Evolutionary conservation across 2,797 vertebrate genomes (phyloP).

Genomic region (Smutsia temminckii): DNA sequence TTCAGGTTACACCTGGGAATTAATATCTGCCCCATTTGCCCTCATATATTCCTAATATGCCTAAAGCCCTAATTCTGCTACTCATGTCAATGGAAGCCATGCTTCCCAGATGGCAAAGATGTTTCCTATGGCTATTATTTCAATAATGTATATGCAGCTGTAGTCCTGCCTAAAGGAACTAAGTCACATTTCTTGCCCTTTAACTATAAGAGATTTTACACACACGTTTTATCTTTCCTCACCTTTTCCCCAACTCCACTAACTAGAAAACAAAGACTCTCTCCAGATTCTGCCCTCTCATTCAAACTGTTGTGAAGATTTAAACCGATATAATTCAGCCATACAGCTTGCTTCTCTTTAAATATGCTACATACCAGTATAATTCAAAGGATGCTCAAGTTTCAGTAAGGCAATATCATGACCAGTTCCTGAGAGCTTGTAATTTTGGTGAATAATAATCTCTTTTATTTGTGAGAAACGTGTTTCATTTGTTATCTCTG

Average conservation of each 20-base stretch:
- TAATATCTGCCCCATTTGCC: neutral
- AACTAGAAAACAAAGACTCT: neutral
- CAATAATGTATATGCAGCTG: fast-evolving
- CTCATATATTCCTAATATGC: neutral
- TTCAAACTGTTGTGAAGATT: neutral
- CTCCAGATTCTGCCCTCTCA: neutral
- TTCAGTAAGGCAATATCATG: slow-evolving; percentile 87
- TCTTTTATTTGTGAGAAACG: slow-evolving; percentile 83
- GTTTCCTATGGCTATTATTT: neutral
- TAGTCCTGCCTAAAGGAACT: neutral
- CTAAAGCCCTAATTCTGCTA: neutral
- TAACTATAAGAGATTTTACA: neutral
- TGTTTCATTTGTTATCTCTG: slow-evolving; percentile 82
- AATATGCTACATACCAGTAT: slow-evolving; percentile 82
- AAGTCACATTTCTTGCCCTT: neutral
- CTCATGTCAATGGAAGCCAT: neutral
- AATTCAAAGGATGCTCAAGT: slow-evolving; percentile 84
- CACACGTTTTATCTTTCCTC: neutral
- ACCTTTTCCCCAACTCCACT: neutral
- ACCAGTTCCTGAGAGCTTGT: slow-evolving; percentile 72
- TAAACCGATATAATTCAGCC: neutral
- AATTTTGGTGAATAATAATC: slow-evolving; percentile 85
- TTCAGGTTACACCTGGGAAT: neutral
- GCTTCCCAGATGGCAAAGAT: neutral
- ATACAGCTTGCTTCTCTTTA: neutral